Percentiles rank a stretch among this genome's conserved stretches.
Evolutionary conservation across 2,797 vertebrate genomes (phyloP).

Genomic region (Erethizon dorsatum): DNA sequence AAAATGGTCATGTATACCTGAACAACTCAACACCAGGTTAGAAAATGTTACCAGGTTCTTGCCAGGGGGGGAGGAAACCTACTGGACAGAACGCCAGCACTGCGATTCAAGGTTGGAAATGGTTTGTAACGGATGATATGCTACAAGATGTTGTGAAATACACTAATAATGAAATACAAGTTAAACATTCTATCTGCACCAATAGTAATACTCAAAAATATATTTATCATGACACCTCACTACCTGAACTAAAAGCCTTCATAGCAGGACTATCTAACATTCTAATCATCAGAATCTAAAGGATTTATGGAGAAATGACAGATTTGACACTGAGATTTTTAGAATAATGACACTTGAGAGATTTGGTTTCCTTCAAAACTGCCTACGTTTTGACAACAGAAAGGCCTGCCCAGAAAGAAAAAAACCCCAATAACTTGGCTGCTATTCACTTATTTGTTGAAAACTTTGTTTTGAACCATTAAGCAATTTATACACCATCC

Average conservation of each 20-base stretch:
- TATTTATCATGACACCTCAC: background rate
- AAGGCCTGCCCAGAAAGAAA: background rate
- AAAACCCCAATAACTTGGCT: background rate
- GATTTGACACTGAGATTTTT: background rate
- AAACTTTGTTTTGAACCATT: background rate
- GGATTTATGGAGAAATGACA: background rate
- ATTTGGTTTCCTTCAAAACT: background rate
- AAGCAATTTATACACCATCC: background rate
- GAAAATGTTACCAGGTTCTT: background rate
- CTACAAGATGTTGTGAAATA: background rate
- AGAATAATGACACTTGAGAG: background rate
- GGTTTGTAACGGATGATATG: background rate
- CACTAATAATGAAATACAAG: background rate
- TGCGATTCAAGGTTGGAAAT: background rate
- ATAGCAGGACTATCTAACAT: background rate
- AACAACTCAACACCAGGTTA: background rate
- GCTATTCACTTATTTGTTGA: background rate
- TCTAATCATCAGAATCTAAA: background rate
- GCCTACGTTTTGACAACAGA: background rate
- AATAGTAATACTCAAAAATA: background rate
- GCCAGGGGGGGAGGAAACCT: background rate
- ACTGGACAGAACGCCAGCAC: background rate
- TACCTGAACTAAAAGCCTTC: background rate
- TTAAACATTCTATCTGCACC: background rate
- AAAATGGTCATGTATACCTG: background rate